A percentile compares a stretch with the other conserved stretches of the same genome.
Conservation (phyloP, 2,888 invertebrate genomes). For the Tiliacea citrago region DNA sequence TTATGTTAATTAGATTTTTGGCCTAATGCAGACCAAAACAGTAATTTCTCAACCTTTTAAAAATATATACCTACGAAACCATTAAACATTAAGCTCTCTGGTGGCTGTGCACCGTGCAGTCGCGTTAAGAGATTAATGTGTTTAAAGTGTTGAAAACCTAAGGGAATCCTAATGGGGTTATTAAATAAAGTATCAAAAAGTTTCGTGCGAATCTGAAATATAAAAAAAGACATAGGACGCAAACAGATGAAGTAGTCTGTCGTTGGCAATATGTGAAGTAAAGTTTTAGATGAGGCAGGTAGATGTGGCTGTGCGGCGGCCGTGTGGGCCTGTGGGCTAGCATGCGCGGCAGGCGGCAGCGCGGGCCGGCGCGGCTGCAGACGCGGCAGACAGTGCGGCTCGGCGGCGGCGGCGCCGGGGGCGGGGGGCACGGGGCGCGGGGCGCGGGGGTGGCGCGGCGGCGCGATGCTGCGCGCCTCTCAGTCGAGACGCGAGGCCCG, state of each 20-base stretch:
- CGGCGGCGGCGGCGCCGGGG: constrained; percentile 77
- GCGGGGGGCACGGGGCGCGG: constrained; percentile 74
- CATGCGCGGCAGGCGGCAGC: constrained; percentile 78
- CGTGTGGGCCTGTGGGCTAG: constrained; percentile 39
- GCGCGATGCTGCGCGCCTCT: constrained; percentile 92
- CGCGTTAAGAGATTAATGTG: constrained; percentile 28
- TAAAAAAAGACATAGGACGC: constrained; percentile 4
- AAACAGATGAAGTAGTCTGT: constrained; percentile 32
- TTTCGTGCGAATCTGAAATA: constrained; percentile 4
- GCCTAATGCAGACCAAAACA: background rate
- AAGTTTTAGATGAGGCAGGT: constrained; percentile 56
- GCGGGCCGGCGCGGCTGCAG: constrained; percentile 81
- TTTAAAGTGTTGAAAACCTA: constrained; percentile 30
- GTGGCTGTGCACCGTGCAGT: constrained; percentile 18
- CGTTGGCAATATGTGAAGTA: constrained; percentile 44
- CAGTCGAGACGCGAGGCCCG: constrained; percentile 92
- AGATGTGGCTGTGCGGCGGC: constrained; percentile 29
- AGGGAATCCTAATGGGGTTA: constrained; percentile 23
- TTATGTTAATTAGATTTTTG: background rate
- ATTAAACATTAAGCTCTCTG: background rate
- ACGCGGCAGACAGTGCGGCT: constrained; percentile 86
- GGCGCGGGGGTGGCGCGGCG: constrained; percentile 90
- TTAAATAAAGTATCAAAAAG: constrained; percentile 13
- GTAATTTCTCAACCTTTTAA: background rate
- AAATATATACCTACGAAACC: background rate